Conservation (phyloP, 1,140 invertebrate species). For the Himalopsyche phryganea region DNA sequence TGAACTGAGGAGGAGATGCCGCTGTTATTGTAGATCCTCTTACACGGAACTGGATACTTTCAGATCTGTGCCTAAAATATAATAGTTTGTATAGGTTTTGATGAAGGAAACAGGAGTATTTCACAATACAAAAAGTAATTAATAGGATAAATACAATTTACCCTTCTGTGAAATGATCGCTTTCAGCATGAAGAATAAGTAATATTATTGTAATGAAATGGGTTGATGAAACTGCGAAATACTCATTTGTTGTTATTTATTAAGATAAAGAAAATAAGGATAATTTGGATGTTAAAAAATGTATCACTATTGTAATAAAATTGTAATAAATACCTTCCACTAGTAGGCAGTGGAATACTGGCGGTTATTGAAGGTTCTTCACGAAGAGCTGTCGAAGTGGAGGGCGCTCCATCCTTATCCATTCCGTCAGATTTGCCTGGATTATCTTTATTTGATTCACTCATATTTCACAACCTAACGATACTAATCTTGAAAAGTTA, state of each 20-base stretch:
- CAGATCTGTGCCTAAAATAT: conserved; percentile 12
- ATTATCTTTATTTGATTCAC: conserved; percentile 15
- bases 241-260: too few relatives aligned
- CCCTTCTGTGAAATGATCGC: too few relatives aligned
- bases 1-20: conserved; percentile 81
- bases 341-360: conserved; percentile 23
- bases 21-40: conserved; percentile 54
- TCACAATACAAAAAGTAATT: too few relatives aligned
- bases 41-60: conserved; percentile 40
- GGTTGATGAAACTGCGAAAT: too few relatives aligned
- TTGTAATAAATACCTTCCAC: conserved; percentile 17
- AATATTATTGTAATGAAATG: too few relatives aligned
- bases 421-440: conserved; percentile 1
- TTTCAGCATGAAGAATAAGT: too few relatives aligned
- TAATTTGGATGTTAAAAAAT: too few relatives aligned
- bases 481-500: background rate
- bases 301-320: too few relatives aligned
- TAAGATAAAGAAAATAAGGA: too few relatives aligned
- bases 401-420: background rate
- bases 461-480: conserved; percentile 1
- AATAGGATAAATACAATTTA: too few relatives aligned
- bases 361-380: conserved; percentile 21
- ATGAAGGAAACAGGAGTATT: background rate
- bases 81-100: background rate
- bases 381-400: background rate